These are phyloP conservation scores for Nesogale talazaci DNA, from an alignment of 2,113 vertebrate genomes.

Conservation along the genomic window DNA sequence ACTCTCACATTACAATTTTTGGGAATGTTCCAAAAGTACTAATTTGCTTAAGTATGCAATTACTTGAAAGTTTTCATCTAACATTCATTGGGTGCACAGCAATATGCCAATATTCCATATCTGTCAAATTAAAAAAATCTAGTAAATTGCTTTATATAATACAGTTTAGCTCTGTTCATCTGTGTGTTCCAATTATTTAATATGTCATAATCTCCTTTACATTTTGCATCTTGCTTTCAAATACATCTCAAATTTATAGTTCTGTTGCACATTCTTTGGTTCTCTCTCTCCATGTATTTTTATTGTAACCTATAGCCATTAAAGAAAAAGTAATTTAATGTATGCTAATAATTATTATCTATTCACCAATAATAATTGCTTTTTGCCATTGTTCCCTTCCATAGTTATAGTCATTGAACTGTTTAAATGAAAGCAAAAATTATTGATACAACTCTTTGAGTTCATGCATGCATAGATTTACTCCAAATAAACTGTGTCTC, in stretches of 20 bases:
- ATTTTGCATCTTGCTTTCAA: neutral
- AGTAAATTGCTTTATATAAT: neutral
- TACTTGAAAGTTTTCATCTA: neutral
- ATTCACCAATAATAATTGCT: neutral
- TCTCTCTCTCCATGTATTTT: neutral
- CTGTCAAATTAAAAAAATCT: neutral
- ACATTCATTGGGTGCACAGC: neutral
- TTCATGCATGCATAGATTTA: no score
- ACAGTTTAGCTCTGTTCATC: neutral
- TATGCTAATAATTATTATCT: neutral
- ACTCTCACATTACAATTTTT: neutral
- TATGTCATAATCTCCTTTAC: neutral
- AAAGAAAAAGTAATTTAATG: neutral
- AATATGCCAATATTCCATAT: neutral
- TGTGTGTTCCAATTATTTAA: neutral
- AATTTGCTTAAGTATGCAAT: neutral
- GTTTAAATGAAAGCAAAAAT: neutral
- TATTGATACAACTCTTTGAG: no score
- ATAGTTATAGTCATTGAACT: neutral
- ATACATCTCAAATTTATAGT: neutral
- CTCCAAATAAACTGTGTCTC: no score
- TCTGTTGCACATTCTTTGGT: neutral
- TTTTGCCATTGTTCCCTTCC: neutral
- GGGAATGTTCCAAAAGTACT: neutral
- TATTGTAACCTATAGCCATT: neutral